Conservation (phyloP, 2,797 vertebrate species). For the Morelia viridis region DNA sequence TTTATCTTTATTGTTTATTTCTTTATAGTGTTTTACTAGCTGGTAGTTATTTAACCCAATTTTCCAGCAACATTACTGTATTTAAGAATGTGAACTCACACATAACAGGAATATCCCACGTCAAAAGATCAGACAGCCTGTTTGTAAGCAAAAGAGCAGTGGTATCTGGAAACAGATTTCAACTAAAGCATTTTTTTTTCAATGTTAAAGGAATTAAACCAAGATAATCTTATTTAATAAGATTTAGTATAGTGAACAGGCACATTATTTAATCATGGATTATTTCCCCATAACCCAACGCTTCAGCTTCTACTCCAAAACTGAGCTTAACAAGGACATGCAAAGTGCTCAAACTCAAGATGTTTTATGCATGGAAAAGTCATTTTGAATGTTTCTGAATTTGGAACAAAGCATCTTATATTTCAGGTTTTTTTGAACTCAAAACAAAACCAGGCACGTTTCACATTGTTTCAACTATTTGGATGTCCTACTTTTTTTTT, state of each 20-base stretch:
- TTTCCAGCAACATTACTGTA: background rate
- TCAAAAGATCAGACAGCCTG: background rate
- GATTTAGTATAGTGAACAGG: conserved; percentile 17
- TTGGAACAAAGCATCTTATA: no score
- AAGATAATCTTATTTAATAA: conserved; percentile 5
- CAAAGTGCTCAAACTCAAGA: background rate
- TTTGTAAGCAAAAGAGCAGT: background rate
- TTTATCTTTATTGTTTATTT: background rate
- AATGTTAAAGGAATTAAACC: background rate
- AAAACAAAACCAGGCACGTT: background rate
- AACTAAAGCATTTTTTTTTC: background rate
- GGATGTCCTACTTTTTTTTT: background rate
- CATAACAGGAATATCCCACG: background rate
- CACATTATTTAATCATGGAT: conserved; percentile 13
- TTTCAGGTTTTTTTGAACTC: background rate
- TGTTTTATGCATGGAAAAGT: background rate
- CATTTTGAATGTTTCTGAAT: background rate
- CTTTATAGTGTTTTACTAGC: background rate
- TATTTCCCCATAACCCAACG: conserved; percentile 7
- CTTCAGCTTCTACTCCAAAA: conserved; percentile 13
- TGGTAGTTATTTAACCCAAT: conserved; percentile 23
- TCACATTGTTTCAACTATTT: background rate
- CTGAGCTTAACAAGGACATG: background rate
- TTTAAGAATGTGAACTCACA: background rate
- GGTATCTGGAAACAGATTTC: background rate